Base-by-base conservation (phyloP, 2,888 invertebrate species). In the Drosophila anomelani region DNA sequence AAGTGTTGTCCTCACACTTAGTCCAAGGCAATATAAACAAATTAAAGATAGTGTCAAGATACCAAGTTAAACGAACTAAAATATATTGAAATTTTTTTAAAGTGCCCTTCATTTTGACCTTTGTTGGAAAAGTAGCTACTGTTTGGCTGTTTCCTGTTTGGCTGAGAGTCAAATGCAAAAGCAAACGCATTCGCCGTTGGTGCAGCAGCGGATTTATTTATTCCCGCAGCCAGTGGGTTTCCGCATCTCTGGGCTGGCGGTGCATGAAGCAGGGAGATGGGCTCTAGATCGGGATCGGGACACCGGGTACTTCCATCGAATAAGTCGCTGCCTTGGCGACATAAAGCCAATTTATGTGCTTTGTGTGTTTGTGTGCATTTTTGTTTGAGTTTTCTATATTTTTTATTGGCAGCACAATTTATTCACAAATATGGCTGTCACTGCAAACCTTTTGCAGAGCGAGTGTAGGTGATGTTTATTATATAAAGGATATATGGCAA, bases 261-360 rank as follows among this genome's bases (percentile, higher is more conserved):
- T 13, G 26, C n/a, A 6, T n/a, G 29, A 26, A 38, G 44, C 56
- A 7, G 26, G 47, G 39, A 20, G 59, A 34, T 26, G 29, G 60
- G 41, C 12, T 43, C 7, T 1, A 13, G 29, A 6, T 26, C 10
- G 34, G 64, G 49, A 29, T 49, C 38, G 44, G 43, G 26, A 29
- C 17, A 23, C 44, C 44, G 44, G 23, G 23, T 4, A 44, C 44
- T 23, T 15, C 8, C 23, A 12, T 13, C 54, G 51, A 56, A 66
- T 56, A 67, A 51, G 63, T 56, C 63, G 75, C 84, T 75, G 79
- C 75, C 80, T 62, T 61, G 82, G 73, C 77, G 66, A 86, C 79
- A 84, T 57, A 77, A 77, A 82, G 75, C 66, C 79, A 84, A 80
- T 84, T 85, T 84, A 77, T 85, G 70, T 54, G 59, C 75, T 79